Conservation (phyloP, 2,888 invertebrate genomes). For the Acronicta alni region DNA sequence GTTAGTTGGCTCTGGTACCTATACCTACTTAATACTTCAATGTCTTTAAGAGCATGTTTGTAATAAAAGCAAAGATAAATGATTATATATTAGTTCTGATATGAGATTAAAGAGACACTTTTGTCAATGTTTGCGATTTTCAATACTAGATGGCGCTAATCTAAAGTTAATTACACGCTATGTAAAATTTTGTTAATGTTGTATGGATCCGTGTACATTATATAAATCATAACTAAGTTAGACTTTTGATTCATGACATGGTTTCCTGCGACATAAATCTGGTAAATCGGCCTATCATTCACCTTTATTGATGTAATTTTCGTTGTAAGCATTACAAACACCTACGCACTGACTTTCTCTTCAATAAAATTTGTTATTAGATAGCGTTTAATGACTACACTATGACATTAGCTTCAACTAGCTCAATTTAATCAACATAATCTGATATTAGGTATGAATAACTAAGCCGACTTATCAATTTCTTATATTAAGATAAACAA, state of each 20-base stretch:
- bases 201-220: no score
- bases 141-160: no score
- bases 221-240: conserved; percentile 37
- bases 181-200: background rate
- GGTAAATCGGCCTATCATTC: conserved; percentile 42
- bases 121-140: no score
- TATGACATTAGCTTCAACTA: background rate
- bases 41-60: no score
- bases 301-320: conserved; percentile 50
- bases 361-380: conserved; percentile 11
- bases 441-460: background rate
- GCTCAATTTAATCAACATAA: background rate
- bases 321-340: conserved; percentile 28
- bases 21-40: no score
- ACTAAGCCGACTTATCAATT: background rate
- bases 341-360: conserved; percentile 47
- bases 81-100: no score
- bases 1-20: no score
- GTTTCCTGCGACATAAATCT: conserved; percentile 44
- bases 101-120: no score
- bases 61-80: no score
- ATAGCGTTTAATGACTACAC: background rate
- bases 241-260: conserved; percentile 37
- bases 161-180: no score
- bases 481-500: no score